Conservation (phyloP, 2,888 invertebrate genomes). For the Habroteleia sp. region DNA sequence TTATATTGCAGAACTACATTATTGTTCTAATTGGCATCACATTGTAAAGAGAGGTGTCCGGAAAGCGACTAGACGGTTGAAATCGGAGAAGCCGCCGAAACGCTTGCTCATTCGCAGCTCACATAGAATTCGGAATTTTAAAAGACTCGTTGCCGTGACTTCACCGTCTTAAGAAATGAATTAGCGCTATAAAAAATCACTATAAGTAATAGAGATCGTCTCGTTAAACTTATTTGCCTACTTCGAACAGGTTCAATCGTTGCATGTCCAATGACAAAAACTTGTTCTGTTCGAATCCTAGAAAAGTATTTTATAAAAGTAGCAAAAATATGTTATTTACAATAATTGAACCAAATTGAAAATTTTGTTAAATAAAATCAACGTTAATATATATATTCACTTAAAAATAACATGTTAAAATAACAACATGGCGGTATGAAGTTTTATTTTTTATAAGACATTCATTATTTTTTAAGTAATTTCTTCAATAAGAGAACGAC, state of each 20-base stretch:
- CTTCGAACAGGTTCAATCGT: slow-evolving; percentile 31
- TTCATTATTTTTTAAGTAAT: too few species aligned
- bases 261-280: slow-evolving; percentile 13
- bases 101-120: slow-evolving; percentile 77
- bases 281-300: slow-evolving; percentile 11
- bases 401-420: too few species aligned
- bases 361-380: too few species aligned
- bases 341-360: too few species aligned
- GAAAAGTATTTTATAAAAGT: too few species aligned
- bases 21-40: slow-evolving; percentile 57
- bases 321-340: too few species aligned
- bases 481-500: too few species aligned
- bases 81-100: slow-evolving; percentile 79
- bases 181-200: slow-evolving; percentile 54
- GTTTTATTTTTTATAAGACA: too few species aligned
- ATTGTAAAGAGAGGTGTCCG: slow-evolving; percentile 70
- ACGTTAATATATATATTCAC: too few species aligned
- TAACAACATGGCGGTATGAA: too few species aligned
- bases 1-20: too few species aligned
- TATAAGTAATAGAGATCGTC: slow-evolving; percentile 25
- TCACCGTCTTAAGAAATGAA: slow-evolving; percentile 56
- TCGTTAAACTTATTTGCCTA: slow-evolving; percentile 7
- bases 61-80: slow-evolving; percentile 80
- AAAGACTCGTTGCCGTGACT: slow-evolving; percentile 72
- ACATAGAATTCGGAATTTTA: slow-evolving; percentile 75